Evolutionary conservation across 64 coral and sea anemone species (phyloP).

Genomic region (Porites lutea): DNA sequence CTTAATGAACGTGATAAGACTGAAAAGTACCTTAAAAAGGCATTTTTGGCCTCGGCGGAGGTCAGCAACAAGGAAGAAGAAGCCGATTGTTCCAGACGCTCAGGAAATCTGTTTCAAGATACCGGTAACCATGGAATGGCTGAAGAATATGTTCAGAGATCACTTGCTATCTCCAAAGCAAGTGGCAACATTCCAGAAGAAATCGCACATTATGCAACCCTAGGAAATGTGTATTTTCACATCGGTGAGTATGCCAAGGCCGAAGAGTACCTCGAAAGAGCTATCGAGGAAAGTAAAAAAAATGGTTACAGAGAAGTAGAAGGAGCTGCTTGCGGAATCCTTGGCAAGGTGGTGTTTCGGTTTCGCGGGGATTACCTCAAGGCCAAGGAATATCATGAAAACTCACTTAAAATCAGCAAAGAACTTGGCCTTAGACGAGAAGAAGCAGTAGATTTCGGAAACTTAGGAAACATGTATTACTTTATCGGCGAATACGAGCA

Average conservation of each 20-base stretch:
- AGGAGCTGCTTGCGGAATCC: too few species aligned
- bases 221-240: background rate
- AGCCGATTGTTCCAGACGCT: too few species aligned
- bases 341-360: too few species aligned
- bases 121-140: too few species aligned
- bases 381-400: background rate
- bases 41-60: too few species aligned
- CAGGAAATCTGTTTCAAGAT: too few species aligned
- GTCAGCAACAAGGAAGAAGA: too few species aligned
- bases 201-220: background rate
- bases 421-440: background rate
- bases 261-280: background rate
- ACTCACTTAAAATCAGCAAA: background rate
- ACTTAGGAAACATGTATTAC: background rate
- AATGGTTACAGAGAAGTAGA: too few species aligned
- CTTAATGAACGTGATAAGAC: too few species aligned
- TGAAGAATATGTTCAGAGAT: background rate
- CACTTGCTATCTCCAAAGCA: background rate
- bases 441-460: background rate
- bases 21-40: too few species aligned
- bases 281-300: too few species aligned
- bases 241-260: background rate
- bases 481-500: background rate
- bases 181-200: background rate
- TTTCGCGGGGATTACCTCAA: too few species aligned